These are phyloP conservation scores for Tinamus major DNA, from an alignment of 2,797 vertebrate species.

Conservation along the genomic window DNA sequence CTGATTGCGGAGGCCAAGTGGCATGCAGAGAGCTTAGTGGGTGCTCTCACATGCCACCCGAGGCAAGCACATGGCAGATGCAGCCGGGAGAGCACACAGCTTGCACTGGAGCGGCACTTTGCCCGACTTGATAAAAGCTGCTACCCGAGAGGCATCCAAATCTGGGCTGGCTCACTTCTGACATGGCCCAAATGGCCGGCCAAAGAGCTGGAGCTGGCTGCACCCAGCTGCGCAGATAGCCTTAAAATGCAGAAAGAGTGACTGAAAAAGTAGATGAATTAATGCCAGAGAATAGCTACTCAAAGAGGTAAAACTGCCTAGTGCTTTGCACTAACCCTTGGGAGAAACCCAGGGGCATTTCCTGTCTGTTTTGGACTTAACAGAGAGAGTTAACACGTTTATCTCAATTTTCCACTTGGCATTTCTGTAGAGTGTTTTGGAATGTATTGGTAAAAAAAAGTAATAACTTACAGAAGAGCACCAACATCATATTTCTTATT, in stretches of 20 bases:
- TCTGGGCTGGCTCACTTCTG: fast-evolving
- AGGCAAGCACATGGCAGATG: not conserved
- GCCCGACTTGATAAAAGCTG: not conserved
- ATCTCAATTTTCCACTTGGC: not conserved
- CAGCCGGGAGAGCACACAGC: not conserved
- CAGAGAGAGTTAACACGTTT: not conserved
- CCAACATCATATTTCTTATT: not conserved
- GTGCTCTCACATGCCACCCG: fast-evolving
- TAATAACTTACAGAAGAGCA: not conserved
- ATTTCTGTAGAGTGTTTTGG: not conserved
- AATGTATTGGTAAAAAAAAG: not conserved
- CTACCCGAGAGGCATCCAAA: fast-evolving
- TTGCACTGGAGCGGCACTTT: fast-evolving
- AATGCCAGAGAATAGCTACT: constrained; percentile 17
- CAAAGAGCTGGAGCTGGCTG: not conserved
- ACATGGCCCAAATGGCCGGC: not conserved
- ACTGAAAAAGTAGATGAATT: not conserved
- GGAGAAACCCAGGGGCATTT: constrained; percentile 14
- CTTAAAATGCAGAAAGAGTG: not conserved
- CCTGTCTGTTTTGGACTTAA: not conserved
- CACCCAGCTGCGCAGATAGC: not conserved
- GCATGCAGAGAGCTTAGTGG: not conserved
- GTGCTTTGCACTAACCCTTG: not conserved
- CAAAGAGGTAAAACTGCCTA: not conserved
- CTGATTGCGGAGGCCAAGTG: not conserved